Base-by-base conservation (phyloP, 1,140 invertebrate genomes). In the Papilio machaon region DNA sequence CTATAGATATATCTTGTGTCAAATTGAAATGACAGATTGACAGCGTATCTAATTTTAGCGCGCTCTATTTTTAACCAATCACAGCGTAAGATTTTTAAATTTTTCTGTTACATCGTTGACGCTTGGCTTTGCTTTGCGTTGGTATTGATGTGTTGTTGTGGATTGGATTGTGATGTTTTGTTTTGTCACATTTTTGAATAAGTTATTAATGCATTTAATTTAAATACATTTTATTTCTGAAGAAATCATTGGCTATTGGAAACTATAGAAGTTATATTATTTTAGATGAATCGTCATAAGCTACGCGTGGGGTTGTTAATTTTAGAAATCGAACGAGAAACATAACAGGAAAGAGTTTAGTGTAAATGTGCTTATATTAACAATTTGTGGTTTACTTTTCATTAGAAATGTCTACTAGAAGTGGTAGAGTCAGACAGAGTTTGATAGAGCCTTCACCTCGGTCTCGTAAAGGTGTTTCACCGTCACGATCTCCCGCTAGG, bases 401-500 rank as follows among this genome's bases (percentile, higher is more conserved):
- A 35, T 38, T n/a, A 91, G 85, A 60, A 60, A 94, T 94, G 92
- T 92, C 91, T 86, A 94, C 92, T 46, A 92, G 90, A 90, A 94
- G 93, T 77, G 89, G 90, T 82, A 85, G 91, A 73, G 83, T 91
- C 23, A 88, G 91, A 83, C 80, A 90, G 60, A 92, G 87, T 87
- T 81, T 87, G 58, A 82, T 87, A 64, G 89, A 92, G 19, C 83
- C 85, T 15, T 91, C 93, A 47, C 82, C 90, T 35, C 84, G 88
- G 10, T 88, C 86, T 58, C 85, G 90, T n/a, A 94, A 93, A 88
- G 89, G 90, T 73, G 85, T 91, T 58, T 93, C 92, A 52, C 91
- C 92, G n/a, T 83, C 87, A 80, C 88, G 92, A 67, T 94, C 93
- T 90, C 92, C 93, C 85, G 91, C 90, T 80, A 91, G 93, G 89